Conservation (phyloP, 2,888 invertebrate genomes). For the Aphelenchoides bicaudatus region DNA sequence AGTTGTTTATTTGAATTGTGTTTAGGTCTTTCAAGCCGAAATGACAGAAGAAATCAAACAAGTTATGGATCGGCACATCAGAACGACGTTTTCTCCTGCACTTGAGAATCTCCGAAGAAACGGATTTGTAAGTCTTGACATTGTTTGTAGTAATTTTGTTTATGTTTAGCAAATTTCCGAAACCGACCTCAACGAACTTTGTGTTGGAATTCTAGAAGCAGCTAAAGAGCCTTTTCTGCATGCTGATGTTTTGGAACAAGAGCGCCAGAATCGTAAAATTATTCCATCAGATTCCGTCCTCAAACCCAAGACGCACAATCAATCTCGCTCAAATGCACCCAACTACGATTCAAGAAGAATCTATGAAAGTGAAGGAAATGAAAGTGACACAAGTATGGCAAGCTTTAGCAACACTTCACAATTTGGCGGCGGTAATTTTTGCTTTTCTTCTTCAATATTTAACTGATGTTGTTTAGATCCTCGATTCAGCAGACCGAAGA, state of each 20-base stretch:
- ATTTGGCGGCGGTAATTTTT: background rate
- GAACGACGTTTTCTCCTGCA: conserved; percentile 55
- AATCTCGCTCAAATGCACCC: background rate
- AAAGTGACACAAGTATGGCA: conserved; percentile 34
- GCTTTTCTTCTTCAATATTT: background rate
- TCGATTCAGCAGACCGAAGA: conserved; percentile 32
- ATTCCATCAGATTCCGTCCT: conserved; percentile 28
- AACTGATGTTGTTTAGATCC: conserved; percentile 1
- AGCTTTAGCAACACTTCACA: conserved; percentile 23
- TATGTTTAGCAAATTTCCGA: conserved; percentile 26
- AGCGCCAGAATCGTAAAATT: background rate
- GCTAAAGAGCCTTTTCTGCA: conserved; percentile 45
- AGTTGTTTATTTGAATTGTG: background rate
- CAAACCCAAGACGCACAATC: conserved; percentile 19
- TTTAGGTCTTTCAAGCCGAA: conserved; percentile 33
- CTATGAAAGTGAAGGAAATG: conserved; percentile 42
- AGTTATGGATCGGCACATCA: conserved; percentile 51
- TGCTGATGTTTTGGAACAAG: conserved; percentile 19
- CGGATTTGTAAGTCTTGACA: conserved; percentile 40
- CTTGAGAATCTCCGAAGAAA: conserved; percentile 55
- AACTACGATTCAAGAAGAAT: conserved; percentile 11
- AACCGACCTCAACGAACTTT: conserved; percentile 43
- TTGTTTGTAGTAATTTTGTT: conserved; percentile 6
- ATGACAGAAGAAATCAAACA: conserved; percentile 46
- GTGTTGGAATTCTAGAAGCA: conserved; percentile 47